Base-by-base conservation (phyloP, 2,113 vertebrate genomes). In the Oncorhynchus mykiss region DNA sequence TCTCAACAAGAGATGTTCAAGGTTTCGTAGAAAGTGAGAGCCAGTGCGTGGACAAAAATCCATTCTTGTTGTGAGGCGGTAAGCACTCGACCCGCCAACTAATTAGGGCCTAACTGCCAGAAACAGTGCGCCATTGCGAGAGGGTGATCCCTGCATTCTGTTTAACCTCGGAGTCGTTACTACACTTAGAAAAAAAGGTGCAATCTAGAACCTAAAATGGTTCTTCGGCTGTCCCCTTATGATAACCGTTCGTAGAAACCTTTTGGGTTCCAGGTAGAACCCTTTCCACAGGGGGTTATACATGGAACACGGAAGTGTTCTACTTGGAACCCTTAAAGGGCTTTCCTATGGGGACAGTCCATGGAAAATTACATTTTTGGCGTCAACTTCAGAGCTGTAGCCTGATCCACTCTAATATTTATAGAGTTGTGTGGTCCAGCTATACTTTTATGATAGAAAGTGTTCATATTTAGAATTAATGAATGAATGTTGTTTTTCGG, bases 21-120 rank as follows among this genome's bases (percentile, higher is more conserved):
- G 90, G 77, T 88, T 87, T 70, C 80, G 81, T 79, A 71, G 77
- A 80, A 84, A 83, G 84, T 91, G 89, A 90, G 80, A 88, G 90
- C 88, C 88, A 88, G 84, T 71, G 57, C 81, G 78, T 78, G 88
- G 83, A 89, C 82, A 87, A 87, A 85, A 81, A 73, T 88, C 77
- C 71, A 39, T 77, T 88, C 79, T 78, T 88, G 83, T 88, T 88
- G 81, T 78, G 82, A 80, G 86, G 80, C 83, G 83, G 83, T 78
- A 87, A 89, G 82, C 79, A 79, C 65, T 9, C 82, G 80, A 85
- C 74, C 72, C 82, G 85, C 82, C 84, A 90, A 81, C 80, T 84
- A 80, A 78, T 86, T 83, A 89, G 39, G 39, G 39, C 86, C 86
- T 88, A 83, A 86, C 85, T 92, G 88, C 14, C 20, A 60, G 20